These are phyloP conservation scores for Hyphantria cunea DNA, from an alignment of 1,140 invertebrate species.

Conservation along the genomic window DNA sequence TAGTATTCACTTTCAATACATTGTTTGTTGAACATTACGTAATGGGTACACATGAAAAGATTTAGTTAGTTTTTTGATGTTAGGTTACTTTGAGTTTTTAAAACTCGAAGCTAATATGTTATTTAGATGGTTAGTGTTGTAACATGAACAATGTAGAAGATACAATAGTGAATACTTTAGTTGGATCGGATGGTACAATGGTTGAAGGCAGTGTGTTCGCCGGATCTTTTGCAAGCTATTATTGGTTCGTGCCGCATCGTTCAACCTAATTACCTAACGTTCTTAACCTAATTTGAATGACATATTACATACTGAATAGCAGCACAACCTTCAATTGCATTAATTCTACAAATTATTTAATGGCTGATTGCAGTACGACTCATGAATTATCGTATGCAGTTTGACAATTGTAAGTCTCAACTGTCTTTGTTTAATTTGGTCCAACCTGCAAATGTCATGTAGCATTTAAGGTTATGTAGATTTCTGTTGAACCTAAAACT, in stretches of 20 bases:
- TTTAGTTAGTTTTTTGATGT: not conserved
- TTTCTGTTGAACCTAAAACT: too few species aligned
- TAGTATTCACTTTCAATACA: conserved; percentile 23
- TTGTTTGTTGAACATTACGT: conserved; percentile 30
- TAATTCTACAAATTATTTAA: not conserved
- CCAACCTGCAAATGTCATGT: too few species aligned
- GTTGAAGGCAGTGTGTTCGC: conserved; percentile 24
- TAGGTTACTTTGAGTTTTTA: not conserved
- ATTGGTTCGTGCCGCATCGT: conserved; percentile 34
- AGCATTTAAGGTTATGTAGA: too few species aligned
- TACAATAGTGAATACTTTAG: conserved; percentile 13
- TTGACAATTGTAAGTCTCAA: too few species aligned
- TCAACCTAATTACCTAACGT: conserved; percentile 39
- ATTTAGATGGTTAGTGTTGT: conserved; percentile 4
- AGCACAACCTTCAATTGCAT: not conserved
- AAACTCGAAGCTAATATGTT: not conserved
- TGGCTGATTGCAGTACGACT: too few species aligned
- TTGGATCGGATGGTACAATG: conserved; percentile 35
- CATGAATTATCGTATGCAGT: too few species aligned
- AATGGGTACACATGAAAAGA: conserved; percentile 6
- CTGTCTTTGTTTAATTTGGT: too few species aligned
- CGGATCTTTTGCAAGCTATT: conserved; percentile 49
- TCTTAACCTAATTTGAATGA: conserved; percentile 33
- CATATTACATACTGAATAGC: conserved; percentile 1
- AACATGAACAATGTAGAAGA: conserved; percentile 24